Evolutionary conservation across 1,140 invertebrate species (phyloP).

Genomic region (Caenorhabditis inopinata): DNA sequence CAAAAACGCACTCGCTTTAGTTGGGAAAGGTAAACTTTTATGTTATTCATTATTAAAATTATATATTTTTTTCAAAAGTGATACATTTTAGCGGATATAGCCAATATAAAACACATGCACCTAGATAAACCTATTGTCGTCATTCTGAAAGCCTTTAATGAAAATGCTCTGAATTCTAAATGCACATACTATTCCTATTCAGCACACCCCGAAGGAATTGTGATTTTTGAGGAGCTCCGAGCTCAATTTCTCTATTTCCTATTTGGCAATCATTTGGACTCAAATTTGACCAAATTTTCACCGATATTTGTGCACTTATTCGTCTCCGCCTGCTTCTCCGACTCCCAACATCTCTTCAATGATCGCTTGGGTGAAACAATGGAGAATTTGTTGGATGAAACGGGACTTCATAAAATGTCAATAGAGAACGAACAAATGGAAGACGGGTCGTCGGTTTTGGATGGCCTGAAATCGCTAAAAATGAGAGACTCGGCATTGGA

Average conservation of each 20-base stretch:
- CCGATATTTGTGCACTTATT: not conserved
- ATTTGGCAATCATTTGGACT: slow-evolving; percentile 7
- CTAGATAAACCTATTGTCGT: too few species aligned
- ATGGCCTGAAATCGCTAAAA: not conserved
- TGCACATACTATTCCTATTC: not conserved
- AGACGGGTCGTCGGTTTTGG: not conserved
- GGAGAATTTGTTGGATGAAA: not conserved
- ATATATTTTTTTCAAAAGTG: too few species aligned
- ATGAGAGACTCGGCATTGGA: not conserved
- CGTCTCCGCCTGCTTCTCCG: not conserved
- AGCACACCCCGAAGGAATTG: not conserved
- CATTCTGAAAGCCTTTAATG: too few species aligned
- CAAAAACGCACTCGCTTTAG: not conserved
- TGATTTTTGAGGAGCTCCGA: slow-evolving; percentile 28
- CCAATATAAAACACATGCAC: too few species aligned
- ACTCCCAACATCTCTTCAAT: not conserved
- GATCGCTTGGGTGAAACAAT: not conserved
- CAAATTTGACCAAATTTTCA: not conserved
- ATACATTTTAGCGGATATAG: too few species aligned
- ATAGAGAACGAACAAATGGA: not conserved
- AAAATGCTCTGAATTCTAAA: too few species aligned
- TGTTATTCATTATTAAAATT: too few species aligned
- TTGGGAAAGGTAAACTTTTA: not conserved
- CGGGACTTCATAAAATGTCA: not conserved
- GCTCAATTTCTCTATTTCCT: not conserved